Percentiles rank a stretch among this genome's conserved stretches.
Evolutionary conservation across 2,797 vertebrate species (phyloP).

Genomic region (Takifugu rubripes): DNA sequence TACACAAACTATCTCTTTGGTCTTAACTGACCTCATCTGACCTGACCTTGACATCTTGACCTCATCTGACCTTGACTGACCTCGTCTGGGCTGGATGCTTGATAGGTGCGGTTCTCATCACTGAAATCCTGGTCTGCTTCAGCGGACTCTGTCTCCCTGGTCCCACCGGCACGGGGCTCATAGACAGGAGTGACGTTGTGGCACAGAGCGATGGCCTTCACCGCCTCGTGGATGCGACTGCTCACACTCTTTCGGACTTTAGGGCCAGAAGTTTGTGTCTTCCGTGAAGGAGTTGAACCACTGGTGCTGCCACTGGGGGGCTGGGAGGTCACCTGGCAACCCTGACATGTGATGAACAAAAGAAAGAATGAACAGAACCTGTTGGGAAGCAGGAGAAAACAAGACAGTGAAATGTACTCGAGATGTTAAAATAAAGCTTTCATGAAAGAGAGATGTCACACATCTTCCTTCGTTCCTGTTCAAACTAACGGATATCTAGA

Average conservation of each 20-base stretch:
- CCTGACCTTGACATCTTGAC: too few relatives aligned
- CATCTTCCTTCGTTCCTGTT: too few relatives aligned
- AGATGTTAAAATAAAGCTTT: too few relatives aligned
- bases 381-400: neutral
- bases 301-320: slow-evolving; percentile 37
- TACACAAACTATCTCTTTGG: too few relatives aligned
- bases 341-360: neutral
- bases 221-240: slow-evolving; percentile 91
- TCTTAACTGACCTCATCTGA: too few relatives aligned
- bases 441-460: too few relatives aligned
- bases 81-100: slow-evolving; percentile 97
- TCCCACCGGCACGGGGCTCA: slow-evolving; percentile 71
- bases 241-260: slow-evolving; percentile 91
- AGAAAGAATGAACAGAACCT: neutral
- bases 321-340: slow-evolving; percentile 53
- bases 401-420: too few relatives aligned
- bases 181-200: slow-evolving; percentile 98
- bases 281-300: slow-evolving; percentile 73
- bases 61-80: slow-evolving; percentile 53
- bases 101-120: slow-evolving; percentile 92
- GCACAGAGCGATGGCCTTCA: slow-evolving; percentile 94
- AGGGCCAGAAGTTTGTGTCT: slow-evolving; percentile 75
- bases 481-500: slow-evolving; percentile 14
- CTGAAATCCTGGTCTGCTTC: slow-evolving; percentile 95
- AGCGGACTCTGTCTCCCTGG: slow-evolving; percentile 81